Conservation (phyloP, 2,113 vertebrate species). For the Tautogolabrus adspersus region DNA sequence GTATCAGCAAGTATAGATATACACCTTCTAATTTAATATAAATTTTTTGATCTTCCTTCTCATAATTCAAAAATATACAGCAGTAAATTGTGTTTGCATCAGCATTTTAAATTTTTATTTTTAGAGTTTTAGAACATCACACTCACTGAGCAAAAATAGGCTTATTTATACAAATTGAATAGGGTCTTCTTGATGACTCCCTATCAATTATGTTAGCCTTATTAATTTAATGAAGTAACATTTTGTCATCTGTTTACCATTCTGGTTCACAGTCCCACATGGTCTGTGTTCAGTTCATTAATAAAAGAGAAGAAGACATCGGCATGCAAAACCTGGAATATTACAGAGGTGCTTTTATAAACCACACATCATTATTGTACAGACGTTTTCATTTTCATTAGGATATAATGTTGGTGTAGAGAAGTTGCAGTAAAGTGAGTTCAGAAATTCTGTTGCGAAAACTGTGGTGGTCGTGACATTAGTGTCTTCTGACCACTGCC, state of each 20-base stretch:
- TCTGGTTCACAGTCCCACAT: too few species aligned
- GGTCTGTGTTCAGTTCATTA: background rate
- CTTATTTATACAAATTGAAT: too few species aligned
- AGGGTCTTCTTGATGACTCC: too few species aligned
- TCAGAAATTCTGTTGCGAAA: background rate
- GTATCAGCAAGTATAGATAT: background rate
- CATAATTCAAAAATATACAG: too few species aligned
- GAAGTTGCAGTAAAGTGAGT: background rate
- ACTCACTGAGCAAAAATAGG: background rate
- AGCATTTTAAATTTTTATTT: background rate
- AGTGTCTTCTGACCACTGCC: background rate
- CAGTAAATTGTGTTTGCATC: background rate
- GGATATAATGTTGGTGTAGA: background rate
- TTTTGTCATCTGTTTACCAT: too few species aligned
- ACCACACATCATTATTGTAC: background rate
- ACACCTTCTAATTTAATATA: background rate
- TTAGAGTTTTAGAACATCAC: too few species aligned
- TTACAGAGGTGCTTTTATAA: background rate
- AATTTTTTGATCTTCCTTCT: too few species aligned
- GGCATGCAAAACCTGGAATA: background rate
- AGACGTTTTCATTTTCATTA: too few species aligned
- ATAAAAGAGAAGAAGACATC: background rate
- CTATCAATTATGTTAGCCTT: too few species aligned
- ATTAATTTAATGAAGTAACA: too few species aligned
- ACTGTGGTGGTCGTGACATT: background rate